phyloP scores from a whole-genome alignment of 2,888 invertebrate genomes.

The Lomographa bimaculata region DNA sequence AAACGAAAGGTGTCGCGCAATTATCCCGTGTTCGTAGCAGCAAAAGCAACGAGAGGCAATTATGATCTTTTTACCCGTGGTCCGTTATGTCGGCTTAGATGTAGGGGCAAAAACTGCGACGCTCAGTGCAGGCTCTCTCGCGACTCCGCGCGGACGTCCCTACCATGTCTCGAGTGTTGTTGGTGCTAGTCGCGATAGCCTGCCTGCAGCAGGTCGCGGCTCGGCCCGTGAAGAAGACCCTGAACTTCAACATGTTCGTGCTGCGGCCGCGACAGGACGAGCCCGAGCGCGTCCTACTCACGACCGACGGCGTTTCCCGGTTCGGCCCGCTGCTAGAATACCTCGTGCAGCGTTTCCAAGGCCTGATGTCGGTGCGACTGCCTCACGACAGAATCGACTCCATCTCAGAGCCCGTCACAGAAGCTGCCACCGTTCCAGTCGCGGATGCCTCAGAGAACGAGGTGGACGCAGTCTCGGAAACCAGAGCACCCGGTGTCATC shows the following conservation, averaged over 20 bases:
- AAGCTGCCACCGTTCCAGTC: constrained; percentile 45
- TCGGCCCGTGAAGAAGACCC: constrained; percentile 64
- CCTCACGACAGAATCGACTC: constrained; percentile 80
- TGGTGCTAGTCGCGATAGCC: constrained; percentile 55
- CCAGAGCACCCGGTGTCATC: constrained; percentile 67
- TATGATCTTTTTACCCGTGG: constrained; percentile 78
- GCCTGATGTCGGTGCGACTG: constrained; percentile 86
- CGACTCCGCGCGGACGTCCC: constrained; percentile 59
- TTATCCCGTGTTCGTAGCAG: constrained; percentile 59
- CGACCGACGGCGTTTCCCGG: constrained; percentile 74
- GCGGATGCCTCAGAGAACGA: constrained; percentile 72
- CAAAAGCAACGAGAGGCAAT: constrained; percentile 68
- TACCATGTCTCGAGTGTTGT: constrained; percentile 45
- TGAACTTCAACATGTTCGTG: constrained; percentile 77
- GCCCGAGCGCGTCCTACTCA: constrained; percentile 56
- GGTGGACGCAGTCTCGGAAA: constrained; percentile 72
- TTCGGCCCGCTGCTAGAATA: constrained; percentile 88
- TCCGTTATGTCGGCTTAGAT: constrained; percentile 77
- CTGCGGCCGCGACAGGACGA: constrained; percentile 61
- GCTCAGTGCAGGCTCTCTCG: constrained; percentile 63
- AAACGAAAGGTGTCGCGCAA: constrained; percentile 80
- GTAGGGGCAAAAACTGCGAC: constrained; percentile 64
- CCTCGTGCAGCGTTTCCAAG: constrained; percentile 87
- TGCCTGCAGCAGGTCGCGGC: constrained; percentile 53
- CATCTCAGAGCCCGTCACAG: constrained; percentile 36